phyloP scores from a whole-genome alignment of 1,140 invertebrate species.

The Orussus abietinus region DNA sequence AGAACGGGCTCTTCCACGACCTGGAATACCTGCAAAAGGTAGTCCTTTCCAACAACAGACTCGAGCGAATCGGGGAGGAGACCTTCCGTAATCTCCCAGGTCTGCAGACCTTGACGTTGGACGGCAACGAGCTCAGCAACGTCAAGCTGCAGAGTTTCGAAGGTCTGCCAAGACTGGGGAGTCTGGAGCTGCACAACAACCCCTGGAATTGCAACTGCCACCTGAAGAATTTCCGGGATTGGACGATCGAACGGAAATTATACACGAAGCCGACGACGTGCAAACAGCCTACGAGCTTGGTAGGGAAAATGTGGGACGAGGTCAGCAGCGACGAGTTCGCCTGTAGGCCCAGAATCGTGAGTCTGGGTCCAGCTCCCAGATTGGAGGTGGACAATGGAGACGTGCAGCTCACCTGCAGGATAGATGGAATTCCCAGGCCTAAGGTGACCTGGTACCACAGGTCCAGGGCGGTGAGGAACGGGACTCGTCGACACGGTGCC shows the following conservation, averaged over 20 bases:
- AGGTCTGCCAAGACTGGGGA: conserved; percentile 63
- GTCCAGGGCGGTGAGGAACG: conserved; percentile 31
- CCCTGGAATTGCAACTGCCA: conserved; percentile 87
- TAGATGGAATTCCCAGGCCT: conserved; percentile 71
- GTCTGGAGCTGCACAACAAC: conserved; percentile 74
- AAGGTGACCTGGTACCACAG: conserved; percentile 65
- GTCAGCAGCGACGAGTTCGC: conserved; percentile 72
- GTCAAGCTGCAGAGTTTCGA: conserved; percentile 60
- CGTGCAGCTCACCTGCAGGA: conserved; percentile 72
- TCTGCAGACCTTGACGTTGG: conserved; percentile 64
- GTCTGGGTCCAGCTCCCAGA: conserved; percentile 51
- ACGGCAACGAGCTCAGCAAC: conserved; percentile 67
- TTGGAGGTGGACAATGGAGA: conserved; percentile 61
- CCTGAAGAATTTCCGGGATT: conserved; percentile 73
- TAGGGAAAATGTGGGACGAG: conserved; percentile 68
- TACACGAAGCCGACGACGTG: conserved; percentile 71
- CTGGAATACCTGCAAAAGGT: conserved; percentile 71
- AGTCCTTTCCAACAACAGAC: conserved; percentile 68
- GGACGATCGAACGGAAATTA: conserved; percentile 66
- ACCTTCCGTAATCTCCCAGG: conserved; percentile 69
- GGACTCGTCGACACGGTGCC: conserved; percentile 30
- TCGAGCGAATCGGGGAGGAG: conserved; percentile 64
- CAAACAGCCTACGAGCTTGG: conserved; percentile 62
- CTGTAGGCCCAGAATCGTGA: conserved; percentile 71
- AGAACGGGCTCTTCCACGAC: conserved; percentile 73